A percentile compares a stretch with the other conserved stretches of the same genome.
Conservation (phyloP, 2,888 invertebrate species). For the Diabrotica balteata region DNA sequence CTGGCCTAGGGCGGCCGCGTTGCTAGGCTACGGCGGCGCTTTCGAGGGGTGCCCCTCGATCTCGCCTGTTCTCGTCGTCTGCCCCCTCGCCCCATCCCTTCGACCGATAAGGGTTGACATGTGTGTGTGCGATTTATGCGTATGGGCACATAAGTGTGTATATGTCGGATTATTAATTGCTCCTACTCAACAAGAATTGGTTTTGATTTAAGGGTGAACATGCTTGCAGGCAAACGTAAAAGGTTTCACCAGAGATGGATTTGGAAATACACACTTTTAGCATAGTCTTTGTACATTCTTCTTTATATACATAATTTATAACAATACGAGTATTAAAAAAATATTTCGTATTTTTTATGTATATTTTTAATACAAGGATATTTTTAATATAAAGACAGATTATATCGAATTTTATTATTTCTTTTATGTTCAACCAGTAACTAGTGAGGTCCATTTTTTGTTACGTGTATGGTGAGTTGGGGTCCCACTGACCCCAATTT, state of each 20-base stretch:
- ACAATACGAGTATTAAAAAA: too few species aligned
- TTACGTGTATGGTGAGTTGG: too few species aligned
- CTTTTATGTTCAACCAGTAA: too few species aligned
- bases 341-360: too few species aligned
- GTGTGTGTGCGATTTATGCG: conserved; percentile 9
- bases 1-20: conserved; percentile 48
- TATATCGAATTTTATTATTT: too few species aligned
- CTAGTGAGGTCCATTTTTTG: too few species aligned
- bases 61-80: neutral
- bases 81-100: conserved; percentile 15
- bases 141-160: conserved; percentile 21
- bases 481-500: too few species aligned
- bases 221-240: neutral
- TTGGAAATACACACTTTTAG: neutral
- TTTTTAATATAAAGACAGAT: too few species aligned
- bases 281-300: too few species aligned
- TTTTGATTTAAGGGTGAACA: conserved; percentile 7
- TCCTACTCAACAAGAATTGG: conserved; percentile 7
- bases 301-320: too few species aligned
- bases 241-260: conserved; percentile 6
- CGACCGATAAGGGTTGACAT: conserved; percentile 20
- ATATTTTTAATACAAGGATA: too few species aligned
- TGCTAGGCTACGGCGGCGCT: conserved; percentile 44
- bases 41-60: conserved; percentile 32
- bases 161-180: conserved; percentile 32